Percentiles rank a stretch among this genome's conserved stretches.
Conservation (phyloP, 1,140 invertebrate genomes). For the Drosophila equinoxialis region DNA sequence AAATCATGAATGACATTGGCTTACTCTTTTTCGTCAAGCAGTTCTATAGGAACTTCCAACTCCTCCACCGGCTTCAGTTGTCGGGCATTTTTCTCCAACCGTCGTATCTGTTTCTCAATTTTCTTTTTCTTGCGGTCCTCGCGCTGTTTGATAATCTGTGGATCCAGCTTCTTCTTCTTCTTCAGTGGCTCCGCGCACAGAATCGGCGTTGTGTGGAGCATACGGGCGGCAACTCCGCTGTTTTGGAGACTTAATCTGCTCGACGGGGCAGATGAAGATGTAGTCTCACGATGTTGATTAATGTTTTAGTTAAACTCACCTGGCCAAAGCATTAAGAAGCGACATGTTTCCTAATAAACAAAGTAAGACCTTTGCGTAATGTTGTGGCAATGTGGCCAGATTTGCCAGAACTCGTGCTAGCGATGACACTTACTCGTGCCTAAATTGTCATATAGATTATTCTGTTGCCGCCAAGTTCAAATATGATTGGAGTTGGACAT, state of each 20-base stretch:
- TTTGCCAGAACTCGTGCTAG: not conserved
- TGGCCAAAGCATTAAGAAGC: conserved; percentile 45
- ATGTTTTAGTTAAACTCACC: conserved; percentile 33
- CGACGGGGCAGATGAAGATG: not conserved
- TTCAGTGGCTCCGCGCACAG: conserved; percentile 90
- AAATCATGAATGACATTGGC: not conserved
- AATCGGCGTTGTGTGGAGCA: conserved; percentile 64
- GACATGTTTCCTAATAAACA: conserved; percentile 63
- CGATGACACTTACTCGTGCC: not conserved
- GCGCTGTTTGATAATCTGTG: conserved; percentile 88
- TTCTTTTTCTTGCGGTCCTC: conserved; percentile 91
- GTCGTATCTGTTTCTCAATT: conserved; percentile 92
- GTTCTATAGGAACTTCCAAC: conserved; percentile 87
- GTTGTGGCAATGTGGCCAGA: not conserved
- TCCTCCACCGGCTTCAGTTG: conserved; percentile 93
- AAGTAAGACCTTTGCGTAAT: conserved; percentile 48
- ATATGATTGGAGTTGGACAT: not conserved
- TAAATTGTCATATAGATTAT: not conserved
- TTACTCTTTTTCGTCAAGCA: conserved; percentile 88
- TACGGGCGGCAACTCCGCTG: conserved; percentile 31
- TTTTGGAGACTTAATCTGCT: conserved; percentile 53
- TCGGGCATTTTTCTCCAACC: conserved; percentile 89
- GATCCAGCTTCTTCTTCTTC: conserved; percentile 94
- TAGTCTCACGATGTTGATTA: no score
- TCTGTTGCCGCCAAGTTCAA: not conserved